Percentiles rank a stretch among this genome's conserved stretches.
These are phyloP conservation scores for Stenodema calcarata DNA, from an alignment of 2,888 invertebrate genomes.

Conservation along the genomic window DNA sequence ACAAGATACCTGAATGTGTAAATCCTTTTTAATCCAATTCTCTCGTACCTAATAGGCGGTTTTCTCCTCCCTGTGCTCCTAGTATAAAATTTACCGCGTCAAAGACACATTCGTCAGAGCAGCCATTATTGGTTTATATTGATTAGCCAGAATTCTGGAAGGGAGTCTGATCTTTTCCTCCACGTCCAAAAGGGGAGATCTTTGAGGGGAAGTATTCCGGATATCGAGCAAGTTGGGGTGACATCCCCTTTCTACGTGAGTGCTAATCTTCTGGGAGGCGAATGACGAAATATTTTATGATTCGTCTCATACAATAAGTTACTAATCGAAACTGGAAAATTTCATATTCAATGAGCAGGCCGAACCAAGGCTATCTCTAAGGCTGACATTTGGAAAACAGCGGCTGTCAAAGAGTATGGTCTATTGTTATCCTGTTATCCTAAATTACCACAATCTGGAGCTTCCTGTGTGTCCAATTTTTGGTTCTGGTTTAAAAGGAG, in stretches of 20 bases:
- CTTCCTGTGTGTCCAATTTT: too few relatives aligned
- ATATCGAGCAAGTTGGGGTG: slow-evolving; percentile 38
- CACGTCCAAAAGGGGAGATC: neutral
- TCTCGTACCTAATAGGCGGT: neutral
- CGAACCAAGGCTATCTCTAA: too few relatives aligned
- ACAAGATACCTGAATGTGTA: neutral
- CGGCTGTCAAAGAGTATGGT: too few relatives aligned
- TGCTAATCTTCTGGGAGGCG: slow-evolving; percentile 25
- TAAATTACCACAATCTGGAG: too few relatives aligned
- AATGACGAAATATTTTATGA: slow-evolving; percentile 20
- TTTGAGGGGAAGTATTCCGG: slow-evolving; percentile 12
- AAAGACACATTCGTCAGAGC: neutral
- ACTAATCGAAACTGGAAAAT: neutral
- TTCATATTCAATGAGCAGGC: too few relatives aligned
- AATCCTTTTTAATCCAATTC: neutral
- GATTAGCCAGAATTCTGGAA: slow-evolving; percentile 32
- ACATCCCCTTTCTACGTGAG: slow-evolving; percentile 10
- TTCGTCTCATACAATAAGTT: neutral
- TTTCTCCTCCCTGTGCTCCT: neutral
- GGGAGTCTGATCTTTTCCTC: slow-evolving; percentile 33
- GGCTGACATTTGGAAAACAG: too few relatives aligned
- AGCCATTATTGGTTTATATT: slow-evolving; percentile 43
- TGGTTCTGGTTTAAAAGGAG: too few relatives aligned
- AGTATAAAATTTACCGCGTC: neutral
- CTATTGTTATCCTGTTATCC: too few relatives aligned